phyloP scores from a whole-genome alignment of 2,113 vertebrate species.

The Laticauda colubrina region DNA sequence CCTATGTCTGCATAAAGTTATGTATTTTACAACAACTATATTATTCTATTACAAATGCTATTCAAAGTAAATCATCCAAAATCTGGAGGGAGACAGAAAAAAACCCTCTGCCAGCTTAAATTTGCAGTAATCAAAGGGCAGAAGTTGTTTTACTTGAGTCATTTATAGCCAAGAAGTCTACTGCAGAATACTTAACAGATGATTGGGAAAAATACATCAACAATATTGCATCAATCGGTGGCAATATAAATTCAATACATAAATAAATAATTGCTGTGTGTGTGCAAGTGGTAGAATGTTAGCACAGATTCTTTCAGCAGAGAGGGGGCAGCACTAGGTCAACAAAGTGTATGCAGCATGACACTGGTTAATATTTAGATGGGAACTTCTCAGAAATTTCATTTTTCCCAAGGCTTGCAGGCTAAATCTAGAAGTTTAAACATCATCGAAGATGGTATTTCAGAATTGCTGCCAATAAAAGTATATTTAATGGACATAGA shows the following conservation, averaged over 20 bases:
- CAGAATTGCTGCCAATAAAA: not conserved
- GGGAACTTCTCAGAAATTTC: not conserved
- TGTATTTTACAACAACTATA: not conserved
- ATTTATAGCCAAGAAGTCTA: not conserved
- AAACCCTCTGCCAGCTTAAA: not conserved
- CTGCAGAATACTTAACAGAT: not conserved
- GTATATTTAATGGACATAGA: not conserved
- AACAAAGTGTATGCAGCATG: not conserved
- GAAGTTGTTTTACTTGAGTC: not conserved
- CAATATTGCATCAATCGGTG: not conserved
- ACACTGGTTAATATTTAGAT: not conserved
- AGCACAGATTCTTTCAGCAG: not conserved
- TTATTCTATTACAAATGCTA: not conserved
- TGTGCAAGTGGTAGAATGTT: not conserved
- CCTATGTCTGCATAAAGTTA: not conserved
- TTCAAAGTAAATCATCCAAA: not conserved
- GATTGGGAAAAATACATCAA: not conserved
- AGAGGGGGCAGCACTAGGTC: not conserved
- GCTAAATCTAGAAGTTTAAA: not conserved
- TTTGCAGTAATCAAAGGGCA: not conserved
- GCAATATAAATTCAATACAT: no score
- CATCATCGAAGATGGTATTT: not conserved
- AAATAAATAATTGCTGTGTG: no score
- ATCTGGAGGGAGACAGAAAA: not conserved
- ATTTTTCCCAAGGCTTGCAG: not conserved